Evolutionary conservation across 1,140 invertebrate species (phyloP), one percentile per base, ranked within the genome.

Genomic region (Rhynchophorus ferrugineus): DNA sequence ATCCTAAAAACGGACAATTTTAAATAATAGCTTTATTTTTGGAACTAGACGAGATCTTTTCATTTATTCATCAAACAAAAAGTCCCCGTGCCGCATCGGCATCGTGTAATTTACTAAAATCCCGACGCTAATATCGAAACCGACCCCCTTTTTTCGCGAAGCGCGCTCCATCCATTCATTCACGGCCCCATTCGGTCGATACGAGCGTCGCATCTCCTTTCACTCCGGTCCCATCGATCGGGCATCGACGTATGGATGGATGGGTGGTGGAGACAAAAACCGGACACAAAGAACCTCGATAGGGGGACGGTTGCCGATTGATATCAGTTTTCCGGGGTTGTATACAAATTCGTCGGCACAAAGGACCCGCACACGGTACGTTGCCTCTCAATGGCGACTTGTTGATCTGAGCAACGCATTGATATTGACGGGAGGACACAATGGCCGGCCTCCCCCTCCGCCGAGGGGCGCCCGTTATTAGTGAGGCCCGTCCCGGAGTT

Each of bases 391-490:
- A 58, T 66, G 45, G 48, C 49, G 50, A 66, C 64, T 66, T 66
- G 64, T 66, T 66, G 64, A 66, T 65, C 60, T 61, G 64, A 62
- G 57, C 63, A 61, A 55, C 63, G 59, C 55, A 62, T 59, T 59
- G 37, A 54, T 49, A 53, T 19, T 38, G 37, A 45, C 29, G 52
- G 37, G 41, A 44, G 41, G 45, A 22, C 20, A 18, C 24, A 44
- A 44, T 42, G 44, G 53, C 49, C 17, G 24, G 24, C 34, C 5
- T 29, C 18, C 24, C 2, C 9, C 49, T 54, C 36, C 24, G 35
- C 37, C 21, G 45, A 36, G 19, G 20, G 52, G 24, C n/a, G 24
- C 24, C 24, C 24, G 24, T 29, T 29, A 29, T 29, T 29, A 11
- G 5, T 29, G 24, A 29, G 24, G 5, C n/a, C n/a, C n/a, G n/a